phyloP scores from a whole-genome alignment of 2,797 vertebrate genomes.

The Momotus momota region DNA sequence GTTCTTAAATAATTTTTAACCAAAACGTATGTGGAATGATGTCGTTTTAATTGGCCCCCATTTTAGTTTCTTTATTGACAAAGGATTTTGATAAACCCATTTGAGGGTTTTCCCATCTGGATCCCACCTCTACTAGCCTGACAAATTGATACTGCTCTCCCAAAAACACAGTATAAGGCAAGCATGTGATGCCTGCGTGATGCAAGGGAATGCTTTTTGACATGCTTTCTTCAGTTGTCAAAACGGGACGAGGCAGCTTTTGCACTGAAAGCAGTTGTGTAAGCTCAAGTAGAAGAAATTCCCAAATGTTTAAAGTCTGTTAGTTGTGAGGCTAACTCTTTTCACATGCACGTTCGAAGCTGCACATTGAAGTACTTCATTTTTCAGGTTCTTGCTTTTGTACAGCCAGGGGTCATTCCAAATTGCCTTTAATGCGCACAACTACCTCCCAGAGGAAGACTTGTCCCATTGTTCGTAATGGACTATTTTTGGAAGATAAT shows the following conservation, averaged over 20 bases:
- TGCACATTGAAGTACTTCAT: constrained; percentile 18
- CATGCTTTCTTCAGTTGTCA: not conserved
- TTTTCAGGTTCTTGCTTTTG: constrained; percentile 39
- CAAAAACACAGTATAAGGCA: not conserved
- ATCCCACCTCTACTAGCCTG: not conserved
- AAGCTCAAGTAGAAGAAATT: not conserved
- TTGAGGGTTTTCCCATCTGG: not conserved
- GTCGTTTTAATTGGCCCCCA: not conserved
- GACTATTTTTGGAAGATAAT: constrained; percentile 84
- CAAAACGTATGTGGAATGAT: not conserved
- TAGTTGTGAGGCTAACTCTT: not conserved
- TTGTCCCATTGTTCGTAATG: constrained; percentile 71
- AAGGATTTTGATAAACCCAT: constrained; percentile 2
- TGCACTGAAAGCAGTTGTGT: not conserved
- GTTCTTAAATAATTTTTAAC: not conserved
- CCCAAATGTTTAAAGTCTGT: not conserved
- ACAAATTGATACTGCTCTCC: not conserved
- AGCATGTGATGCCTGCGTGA: not conserved
- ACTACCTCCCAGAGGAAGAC: constrained; percentile 88
- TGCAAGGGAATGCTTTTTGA: not conserved
- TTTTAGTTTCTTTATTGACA: constrained; percentile 59
- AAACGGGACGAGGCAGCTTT: not conserved
- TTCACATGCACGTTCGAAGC: not conserved
- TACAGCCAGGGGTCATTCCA: constrained; percentile 4
- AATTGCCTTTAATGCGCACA: constrained; percentile 78